Conservation (phyloP, 2,113 vertebrate genomes). For the Phaetusa simplex region DNA sequence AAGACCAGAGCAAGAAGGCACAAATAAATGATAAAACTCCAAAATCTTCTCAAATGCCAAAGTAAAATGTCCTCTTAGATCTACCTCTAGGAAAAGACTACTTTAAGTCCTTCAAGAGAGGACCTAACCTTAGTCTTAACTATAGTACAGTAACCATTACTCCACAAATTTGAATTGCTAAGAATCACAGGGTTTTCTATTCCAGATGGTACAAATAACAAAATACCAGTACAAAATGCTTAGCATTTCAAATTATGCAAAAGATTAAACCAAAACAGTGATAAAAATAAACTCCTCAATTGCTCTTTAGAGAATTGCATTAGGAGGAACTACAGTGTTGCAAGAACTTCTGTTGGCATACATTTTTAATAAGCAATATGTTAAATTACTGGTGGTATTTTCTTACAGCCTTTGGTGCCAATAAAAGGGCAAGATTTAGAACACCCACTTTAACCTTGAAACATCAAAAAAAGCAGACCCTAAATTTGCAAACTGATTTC, state of each 20-base stretch:
- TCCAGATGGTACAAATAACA: neutral
- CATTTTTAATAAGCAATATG: neutral
- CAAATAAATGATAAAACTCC: neutral
- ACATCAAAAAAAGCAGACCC: neutral
- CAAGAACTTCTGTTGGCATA: neutral
- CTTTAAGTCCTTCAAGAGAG: neutral
- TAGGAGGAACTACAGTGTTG: neutral
- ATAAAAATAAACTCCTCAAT: constrained; percentile 9
- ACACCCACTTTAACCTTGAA: constrained; percentile 4
- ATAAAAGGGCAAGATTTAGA: neutral
- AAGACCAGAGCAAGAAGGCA: neutral
- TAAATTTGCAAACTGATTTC: neutral
- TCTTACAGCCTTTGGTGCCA: neutral
- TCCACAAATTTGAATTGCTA: neutral
- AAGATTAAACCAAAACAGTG: neutral
- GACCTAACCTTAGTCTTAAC: neutral
- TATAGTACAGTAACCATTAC: neutral
- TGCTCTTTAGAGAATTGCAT: neutral
- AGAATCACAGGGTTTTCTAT: neutral
- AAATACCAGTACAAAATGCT: neutral
- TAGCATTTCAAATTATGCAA: neutral
- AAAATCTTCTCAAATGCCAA: neutral
- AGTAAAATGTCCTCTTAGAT: neutral
- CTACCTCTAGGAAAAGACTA: neutral
- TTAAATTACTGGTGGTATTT: neutral